These are phyloP conservation scores for Cheilosia grossa DNA, from an alignment of 2,888 invertebrate species.

Conservation along the genomic window DNA sequence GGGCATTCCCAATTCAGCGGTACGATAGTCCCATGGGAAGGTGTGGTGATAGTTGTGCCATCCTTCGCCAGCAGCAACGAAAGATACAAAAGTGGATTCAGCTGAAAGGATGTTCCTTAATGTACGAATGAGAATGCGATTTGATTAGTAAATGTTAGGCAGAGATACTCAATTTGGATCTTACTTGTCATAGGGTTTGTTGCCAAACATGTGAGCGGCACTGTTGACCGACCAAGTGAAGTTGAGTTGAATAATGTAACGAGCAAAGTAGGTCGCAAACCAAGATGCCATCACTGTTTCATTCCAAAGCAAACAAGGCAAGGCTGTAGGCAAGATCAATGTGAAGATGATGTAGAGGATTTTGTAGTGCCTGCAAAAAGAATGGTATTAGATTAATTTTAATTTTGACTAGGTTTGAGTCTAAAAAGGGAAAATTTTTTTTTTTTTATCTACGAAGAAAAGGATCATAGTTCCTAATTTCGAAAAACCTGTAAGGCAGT, in stretches of 20 bases:
- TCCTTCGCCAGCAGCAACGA: conserved; percentile 90
- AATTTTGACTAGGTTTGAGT: background rate
- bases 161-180: conserved; percentile 58
- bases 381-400: background rate
- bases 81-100: conserved; percentile 88
- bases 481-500: too few species aligned
- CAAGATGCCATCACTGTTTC: conserved; percentile 86
- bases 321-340: conserved; percentile 85
- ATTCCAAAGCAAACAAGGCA: conserved; percentile 87
- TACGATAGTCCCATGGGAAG: conserved; percentile 95
- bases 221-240: conserved; percentile 91
- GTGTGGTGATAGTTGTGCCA: conserved; percentile 96
- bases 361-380: conserved; percentile 85
- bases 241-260: conserved; percentile 86
- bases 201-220: conserved; percentile 88
- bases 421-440: too few species aligned
- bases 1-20: conserved; percentile 88
- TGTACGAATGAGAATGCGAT: background rate
- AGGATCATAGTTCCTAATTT: too few species aligned
- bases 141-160: background rate
- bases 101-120: conserved; percentile 88
- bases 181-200: conserved; percentile 87
- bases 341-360: conserved; percentile 84
- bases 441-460: too few species aligned
- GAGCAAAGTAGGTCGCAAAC: conserved; percentile 85